phyloP scores from a whole-genome alignment of 64 coral and sea anemone species.

The Anthopleura sola region DNA sequence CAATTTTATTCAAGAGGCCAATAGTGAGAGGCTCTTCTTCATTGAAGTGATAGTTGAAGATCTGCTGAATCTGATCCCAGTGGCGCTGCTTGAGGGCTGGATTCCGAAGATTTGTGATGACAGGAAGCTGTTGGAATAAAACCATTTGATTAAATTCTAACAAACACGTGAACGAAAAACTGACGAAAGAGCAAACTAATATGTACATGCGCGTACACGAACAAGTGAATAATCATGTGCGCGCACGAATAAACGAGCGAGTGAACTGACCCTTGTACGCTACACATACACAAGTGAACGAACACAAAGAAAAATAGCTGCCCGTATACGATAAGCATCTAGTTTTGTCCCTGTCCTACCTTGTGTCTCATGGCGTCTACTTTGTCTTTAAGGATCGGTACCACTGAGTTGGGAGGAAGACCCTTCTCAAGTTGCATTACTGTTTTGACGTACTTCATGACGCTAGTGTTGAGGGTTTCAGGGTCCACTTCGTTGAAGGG shows the following conservation, averaged over 20 bases:
- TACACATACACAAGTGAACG: no score
- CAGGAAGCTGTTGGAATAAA: slow-evolving; percentile 62
- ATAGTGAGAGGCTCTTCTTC: slow-evolving; percentile 95
- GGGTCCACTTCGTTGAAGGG: slow-evolving; percentile 82
- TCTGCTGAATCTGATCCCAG: slow-evolving; percentile 96
- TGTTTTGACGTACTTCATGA: slow-evolving; percentile 98
- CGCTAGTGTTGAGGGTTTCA: slow-evolving; percentile 73
- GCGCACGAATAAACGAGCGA: no score
- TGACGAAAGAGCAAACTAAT: no score
- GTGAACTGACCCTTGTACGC: no score
- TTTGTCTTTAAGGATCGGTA: slow-evolving; percentile 87
- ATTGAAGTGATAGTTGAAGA: slow-evolving; percentile 92
- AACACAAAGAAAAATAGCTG: neutral
- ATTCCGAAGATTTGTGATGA: slow-evolving; percentile 93
- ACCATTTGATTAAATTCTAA: no score
- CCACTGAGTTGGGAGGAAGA: slow-evolving; percentile 88
- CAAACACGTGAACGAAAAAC: no score
- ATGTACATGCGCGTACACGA: no score
- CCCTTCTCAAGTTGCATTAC: slow-evolving; percentile 95
- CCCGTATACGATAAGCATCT: neutral
- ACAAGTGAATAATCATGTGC: no score
- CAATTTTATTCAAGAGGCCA: slow-evolving; percentile 84
- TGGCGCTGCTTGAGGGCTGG: slow-evolving; percentile 91
- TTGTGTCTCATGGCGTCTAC: slow-evolving; percentile 93
- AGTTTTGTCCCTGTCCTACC: slow-evolving; percentile 20